phyloP scores from a whole-genome alignment of 2,797 vertebrate genomes.

The Heliangelus exortis region DNA sequence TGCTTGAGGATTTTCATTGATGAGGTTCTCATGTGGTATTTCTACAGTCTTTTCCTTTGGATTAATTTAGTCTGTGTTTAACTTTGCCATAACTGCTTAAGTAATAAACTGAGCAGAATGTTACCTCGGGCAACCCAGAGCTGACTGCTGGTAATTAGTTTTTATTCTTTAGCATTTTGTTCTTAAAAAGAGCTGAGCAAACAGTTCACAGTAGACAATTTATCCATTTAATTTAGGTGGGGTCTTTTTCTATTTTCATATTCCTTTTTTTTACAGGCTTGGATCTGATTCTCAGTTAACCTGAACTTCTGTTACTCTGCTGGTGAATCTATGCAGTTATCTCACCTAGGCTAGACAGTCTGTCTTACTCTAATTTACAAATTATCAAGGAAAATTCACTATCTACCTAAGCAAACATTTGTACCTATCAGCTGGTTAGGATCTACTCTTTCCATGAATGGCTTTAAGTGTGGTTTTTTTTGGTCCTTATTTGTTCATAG shows the following conservation, averaged over 20 bases:
- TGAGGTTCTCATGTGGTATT: not conserved
- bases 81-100: not conserved
- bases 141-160: not conserved
- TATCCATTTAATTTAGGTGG: not conserved
- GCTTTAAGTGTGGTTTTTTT: not conserved
- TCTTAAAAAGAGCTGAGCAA: conserved; percentile 10
- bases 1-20: not conserved
- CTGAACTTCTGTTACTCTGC: not conserved
- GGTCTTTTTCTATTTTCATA: not conserved
- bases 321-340: not conserved
- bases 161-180: not conserved
- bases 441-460: not conserved
- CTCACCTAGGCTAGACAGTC: not conserved
- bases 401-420: not conserved
- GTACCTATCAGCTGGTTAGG: not conserved
- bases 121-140: conserved; percentile 1
- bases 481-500: not conserved
- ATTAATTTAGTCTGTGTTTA: not conserved
- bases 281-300: not conserved
- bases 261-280: not conserved
- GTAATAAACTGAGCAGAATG: not conserved
- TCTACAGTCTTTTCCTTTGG: not conserved
- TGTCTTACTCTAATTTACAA: not conserved
- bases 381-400: not conserved
- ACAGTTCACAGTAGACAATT: not conserved